Evolutionary conservation across 2,888 invertebrate genomes (phyloP).

Genomic region (Tryphoninae sp.): DNA sequence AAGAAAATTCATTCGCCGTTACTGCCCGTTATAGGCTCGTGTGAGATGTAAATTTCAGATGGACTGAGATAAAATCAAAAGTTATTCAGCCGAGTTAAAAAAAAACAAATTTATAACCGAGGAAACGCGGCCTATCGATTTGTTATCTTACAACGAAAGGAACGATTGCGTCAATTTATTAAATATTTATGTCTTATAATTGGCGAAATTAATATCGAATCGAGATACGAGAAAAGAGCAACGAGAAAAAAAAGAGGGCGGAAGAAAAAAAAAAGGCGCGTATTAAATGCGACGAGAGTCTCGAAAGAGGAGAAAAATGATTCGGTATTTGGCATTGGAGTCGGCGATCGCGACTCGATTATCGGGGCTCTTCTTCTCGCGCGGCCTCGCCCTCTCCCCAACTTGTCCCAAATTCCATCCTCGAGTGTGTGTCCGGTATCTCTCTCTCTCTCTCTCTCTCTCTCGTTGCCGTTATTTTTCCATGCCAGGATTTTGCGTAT

Average conservation of each 20-base stretch:
- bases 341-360: slow-evolving; percentile 54
- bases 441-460: slow-evolving; percentile 4
- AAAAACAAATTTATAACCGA: no score
- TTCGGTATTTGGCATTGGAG: slow-evolving; percentile 16
- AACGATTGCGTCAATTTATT: no score
- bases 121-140: no score
- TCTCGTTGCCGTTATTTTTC: slow-evolving; percentile 58
- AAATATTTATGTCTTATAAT: no score
- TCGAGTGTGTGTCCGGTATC: slow-evolving; percentile 43
- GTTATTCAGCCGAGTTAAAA: no score
- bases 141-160: no score
- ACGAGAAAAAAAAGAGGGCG: background rate
- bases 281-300: background rate
- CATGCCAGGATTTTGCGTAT: slow-evolving; percentile 50
- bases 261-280: background rate
- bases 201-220: no score
- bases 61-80: no score
- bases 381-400: slow-evolving; percentile 47
- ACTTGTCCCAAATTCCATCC: slow-evolving; percentile 62
- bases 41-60: no score
- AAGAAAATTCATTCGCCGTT: no score
- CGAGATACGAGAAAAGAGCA: no score
- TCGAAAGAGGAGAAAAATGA: slow-evolving; percentile 1
- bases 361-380: slow-evolving; percentile 43
- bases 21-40: no score